Percentiles rank a stretch among this genome's conserved stretches.
Conservation (phyloP, 2,797 vertebrate genomes). For the Phrynocephalus vlangalii region DNA sequence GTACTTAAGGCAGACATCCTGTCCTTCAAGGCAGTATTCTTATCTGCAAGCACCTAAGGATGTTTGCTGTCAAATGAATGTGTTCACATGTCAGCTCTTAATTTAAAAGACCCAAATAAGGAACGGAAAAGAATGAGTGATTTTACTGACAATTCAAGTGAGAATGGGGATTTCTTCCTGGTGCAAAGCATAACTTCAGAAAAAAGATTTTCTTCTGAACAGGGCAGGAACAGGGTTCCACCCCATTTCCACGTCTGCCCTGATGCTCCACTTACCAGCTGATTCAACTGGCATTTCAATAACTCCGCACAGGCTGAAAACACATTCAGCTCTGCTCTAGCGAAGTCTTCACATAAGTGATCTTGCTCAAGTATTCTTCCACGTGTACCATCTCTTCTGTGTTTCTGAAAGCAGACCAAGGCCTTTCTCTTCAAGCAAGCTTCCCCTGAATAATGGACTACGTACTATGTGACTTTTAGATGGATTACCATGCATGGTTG, state of each 20-base stretch:
- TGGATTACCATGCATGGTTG: too few relatives aligned
- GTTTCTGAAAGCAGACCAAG: too few relatives aligned
- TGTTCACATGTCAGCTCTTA: constrained; percentile 9
- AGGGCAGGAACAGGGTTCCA: background rate
- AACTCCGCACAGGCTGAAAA: background rate
- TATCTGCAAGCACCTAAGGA: background rate
- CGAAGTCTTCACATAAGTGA: background rate
- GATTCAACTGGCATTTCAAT: background rate
- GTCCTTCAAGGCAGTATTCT: too few relatives aligned
- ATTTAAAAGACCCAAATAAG: background rate
- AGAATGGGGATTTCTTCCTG: background rate
- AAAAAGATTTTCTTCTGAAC: background rate
- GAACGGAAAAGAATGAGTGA: background rate
- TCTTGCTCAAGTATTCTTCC: too few relatives aligned
- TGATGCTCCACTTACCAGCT: background rate
- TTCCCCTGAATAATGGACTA: too few relatives aligned
- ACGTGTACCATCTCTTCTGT: too few relatives aligned
- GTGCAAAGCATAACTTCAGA: background rate
- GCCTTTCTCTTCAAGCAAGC: too few relatives aligned
- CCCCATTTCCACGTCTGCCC: background rate
- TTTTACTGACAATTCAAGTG: background rate
- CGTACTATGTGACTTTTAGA: too few relatives aligned
- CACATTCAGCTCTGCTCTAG: background rate
- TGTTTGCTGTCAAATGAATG: background rate
- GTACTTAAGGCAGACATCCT: background rate